Percentiles rank a stretch among this genome's conserved stretches.
These are phyloP conservation scores for Cataglyphis hispanica DNA, from an alignment of 1,140 invertebrate genomes.

Conservation along the genomic window DNA sequence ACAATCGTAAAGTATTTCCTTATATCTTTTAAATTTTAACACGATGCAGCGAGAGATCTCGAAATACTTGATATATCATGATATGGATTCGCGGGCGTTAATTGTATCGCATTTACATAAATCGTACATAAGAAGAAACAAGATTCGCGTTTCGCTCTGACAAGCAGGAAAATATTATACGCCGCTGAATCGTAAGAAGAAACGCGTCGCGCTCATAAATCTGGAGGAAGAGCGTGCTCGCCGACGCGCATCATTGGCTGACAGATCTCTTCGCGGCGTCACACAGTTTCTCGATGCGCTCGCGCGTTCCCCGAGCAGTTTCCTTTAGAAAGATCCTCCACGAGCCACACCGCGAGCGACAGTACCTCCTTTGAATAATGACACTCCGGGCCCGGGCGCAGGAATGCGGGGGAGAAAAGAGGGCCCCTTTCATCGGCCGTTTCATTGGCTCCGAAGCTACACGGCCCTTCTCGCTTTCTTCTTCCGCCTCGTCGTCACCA, in stretches of 20 bases:
- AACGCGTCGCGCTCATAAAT: conserved; percentile 52
- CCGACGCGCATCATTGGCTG: conserved; percentile 54
- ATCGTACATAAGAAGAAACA: neutral
- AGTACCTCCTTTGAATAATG: conserved; percentile 76
- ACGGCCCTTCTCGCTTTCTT: conserved; percentile 57
- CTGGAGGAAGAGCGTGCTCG: conserved; percentile 44
- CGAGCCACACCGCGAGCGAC: conserved; percentile 75
- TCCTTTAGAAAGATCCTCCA: conserved; percentile 62
- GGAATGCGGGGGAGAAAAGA: conserved; percentile 65
- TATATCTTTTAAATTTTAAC: no score
- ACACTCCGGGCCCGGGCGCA: conserved; percentile 54
- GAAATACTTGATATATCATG: neutral
- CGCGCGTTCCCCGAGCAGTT: conserved; percentile 37
- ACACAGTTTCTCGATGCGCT: conserved; percentile 43
- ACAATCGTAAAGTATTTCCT: neutral
- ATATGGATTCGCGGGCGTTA: neutral
- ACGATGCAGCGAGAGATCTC: neutral
- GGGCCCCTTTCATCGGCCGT: conserved; percentile 69
- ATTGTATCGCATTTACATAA: conserved; percentile 2
- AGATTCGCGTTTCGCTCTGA: conserved; percentile 15
- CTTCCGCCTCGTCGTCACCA: conserved; percentile 50
- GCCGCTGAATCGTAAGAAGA: conserved; percentile 23
- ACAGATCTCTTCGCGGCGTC: conserved; percentile 60
- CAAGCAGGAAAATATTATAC: conserved; percentile 26
- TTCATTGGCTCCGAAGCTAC: conserved; percentile 71